These are phyloP conservation scores for Paguma larvata DNA, from an alignment of 2,797 vertebrate genomes.

Conservation along the genomic window DNA sequence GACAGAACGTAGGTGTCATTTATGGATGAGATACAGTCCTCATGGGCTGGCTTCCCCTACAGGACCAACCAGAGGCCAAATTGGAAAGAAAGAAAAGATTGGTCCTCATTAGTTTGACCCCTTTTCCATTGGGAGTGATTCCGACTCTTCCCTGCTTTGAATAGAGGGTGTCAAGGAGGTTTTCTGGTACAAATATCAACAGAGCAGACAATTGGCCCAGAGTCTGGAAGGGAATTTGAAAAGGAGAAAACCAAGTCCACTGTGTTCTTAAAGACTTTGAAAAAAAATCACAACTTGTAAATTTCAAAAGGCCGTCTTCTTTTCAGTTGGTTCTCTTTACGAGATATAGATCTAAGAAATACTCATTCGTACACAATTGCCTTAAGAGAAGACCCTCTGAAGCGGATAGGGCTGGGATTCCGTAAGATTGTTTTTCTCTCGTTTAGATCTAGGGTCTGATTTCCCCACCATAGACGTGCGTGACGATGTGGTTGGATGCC, in stretches of 20 bases:
- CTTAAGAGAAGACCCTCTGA: background rate
- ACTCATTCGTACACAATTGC: background rate
- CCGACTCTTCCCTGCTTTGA: slow-evolving; percentile 49
- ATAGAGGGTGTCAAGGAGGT: background rate
- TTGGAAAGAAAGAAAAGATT: background rate
- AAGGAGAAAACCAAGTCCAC: background rate
- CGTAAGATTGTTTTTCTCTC: background rate
- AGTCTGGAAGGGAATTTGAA: background rate
- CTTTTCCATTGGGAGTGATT: background rate
- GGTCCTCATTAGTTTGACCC: background rate
- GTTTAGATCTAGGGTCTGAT: background rate
- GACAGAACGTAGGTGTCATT: background rate
- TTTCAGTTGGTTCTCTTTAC: slow-evolving; percentile 21
- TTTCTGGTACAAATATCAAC: slow-evolving; percentile 24
- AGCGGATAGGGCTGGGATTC: background rate
- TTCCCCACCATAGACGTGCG: background rate
- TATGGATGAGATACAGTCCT: background rate
- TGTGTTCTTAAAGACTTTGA: slow-evolving; percentile 16
- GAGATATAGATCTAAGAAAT: slow-evolving; percentile 21
- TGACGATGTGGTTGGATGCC: background rate
- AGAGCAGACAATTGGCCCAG: slow-evolving; percentile 23
- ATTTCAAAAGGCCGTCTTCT: slow-evolving; percentile 42
- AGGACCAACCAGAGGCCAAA: background rate
- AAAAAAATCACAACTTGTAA: background rate
- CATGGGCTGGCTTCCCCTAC: background rate